Evolutionary conservation across 2,888 invertebrate species (phyloP), one percentile per base, ranked within the genome.

Genomic region (Apamea sordens): DNA sequence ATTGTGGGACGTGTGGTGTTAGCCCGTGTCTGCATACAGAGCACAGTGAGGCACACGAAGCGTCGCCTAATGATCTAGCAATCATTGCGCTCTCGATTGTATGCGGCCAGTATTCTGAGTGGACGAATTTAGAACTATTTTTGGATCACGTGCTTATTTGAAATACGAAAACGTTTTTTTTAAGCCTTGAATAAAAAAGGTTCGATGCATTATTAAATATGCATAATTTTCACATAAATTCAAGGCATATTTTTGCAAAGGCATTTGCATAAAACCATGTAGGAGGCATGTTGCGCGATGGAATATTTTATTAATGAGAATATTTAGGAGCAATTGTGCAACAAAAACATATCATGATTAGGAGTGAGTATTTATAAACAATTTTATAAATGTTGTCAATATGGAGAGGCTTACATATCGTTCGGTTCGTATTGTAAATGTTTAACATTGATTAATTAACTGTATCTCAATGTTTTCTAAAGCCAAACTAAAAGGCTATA

Each of bases 321-420:
- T 80, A 64, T 80, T 88, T 86, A 88, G 92, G 92, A 92, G 90
- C 92, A 92, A 92, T 91, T 88, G 86, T 89, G 95, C 93, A 96
- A 96, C 96, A 92, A 92, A 95, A 95, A 96, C 96, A 96, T 96
- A 96, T 96, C 96, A 96, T 94, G 90, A 92, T 90, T 93, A 94
- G 93, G 93, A 94, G 95, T 96, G 95, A 96, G 91, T 94, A 92
- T 92, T 93, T 93, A 87, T 93, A 92, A 92, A 91, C 89, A 88
- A 90, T 94, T 85, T 94, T 94, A 94, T 95, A 94, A 94, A 91
- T 94, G 94, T 95, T 94, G 94, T 95, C 88, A 82, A 84, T 75
- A 73, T 77, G 78, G 77, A 73, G 75, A 82, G 64, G 79, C 70
- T 79, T 71, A 79, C 79, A 82, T 80, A 68, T 82, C 80, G 85